phyloP scores from a whole-genome alignment of 2,797 vertebrate species.

The Tamandua tetradactyla region DNA sequence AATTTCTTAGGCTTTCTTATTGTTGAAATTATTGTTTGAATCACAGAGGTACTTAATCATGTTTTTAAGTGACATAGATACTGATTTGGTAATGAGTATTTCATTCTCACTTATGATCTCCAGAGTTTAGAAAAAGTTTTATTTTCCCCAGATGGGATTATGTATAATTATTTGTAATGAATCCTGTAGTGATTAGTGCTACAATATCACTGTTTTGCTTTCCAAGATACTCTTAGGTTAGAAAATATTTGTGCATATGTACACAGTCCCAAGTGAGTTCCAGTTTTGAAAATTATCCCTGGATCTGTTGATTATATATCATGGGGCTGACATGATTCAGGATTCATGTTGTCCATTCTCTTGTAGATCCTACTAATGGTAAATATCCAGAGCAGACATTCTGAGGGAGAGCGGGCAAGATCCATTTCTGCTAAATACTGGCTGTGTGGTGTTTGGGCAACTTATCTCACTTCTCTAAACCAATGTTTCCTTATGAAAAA shows the following conservation, averaged over 20 bases:
- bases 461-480: neutral
- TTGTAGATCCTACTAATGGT: neutral
- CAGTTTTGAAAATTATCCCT: neutral
- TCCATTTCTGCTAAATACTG: neutral
- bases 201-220: neutral
- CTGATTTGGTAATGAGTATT: neutral
- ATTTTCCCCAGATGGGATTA: conserved; percentile 61
- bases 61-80: neutral
- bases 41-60: neutral
- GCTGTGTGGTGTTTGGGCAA: neutral
- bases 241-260: neutral
- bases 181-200: neutral
- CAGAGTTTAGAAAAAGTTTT: conserved; percentile 45
- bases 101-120: neutral
- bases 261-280: neutral
- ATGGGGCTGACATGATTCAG: neutral
- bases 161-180: conserved; percentile 39
- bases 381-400: neutral
- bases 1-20: neutral
- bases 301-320: neutral
- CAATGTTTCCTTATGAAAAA: neutral
- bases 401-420: neutral
- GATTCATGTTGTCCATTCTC: neutral
- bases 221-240: neutral
- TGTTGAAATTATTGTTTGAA: neutral